Conservation (phyloP, 2,113 vertebrate species). For the Callopanchax toddi region DNA sequence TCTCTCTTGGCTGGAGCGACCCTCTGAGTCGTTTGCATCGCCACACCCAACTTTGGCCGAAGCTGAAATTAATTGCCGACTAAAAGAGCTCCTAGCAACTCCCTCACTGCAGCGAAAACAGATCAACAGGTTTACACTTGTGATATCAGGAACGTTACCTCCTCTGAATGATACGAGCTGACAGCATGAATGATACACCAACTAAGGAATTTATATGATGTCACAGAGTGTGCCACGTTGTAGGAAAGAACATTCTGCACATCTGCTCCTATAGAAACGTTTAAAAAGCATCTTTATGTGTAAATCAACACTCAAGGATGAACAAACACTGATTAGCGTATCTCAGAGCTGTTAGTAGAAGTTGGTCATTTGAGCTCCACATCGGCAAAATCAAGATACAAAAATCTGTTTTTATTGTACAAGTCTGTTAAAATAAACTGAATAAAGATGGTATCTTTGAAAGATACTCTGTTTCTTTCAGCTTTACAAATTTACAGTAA, state of each 20-base stretch:
- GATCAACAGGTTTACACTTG: constrained; percentile 77
- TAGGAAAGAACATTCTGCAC: constrained; percentile 25
- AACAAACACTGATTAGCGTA: not conserved
- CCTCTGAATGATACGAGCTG: constrained; percentile 57
- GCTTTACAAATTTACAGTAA: no score
- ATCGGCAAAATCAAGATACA: no score
- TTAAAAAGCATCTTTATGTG: not conserved
- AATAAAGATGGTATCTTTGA: no score
- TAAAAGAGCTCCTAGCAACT: constrained; percentile 71
- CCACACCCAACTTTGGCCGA: constrained; percentile 67
- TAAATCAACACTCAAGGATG: not conserved
- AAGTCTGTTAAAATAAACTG: no score
- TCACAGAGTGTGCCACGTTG: constrained; percentile 48
- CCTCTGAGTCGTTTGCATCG: constrained; percentile 61
- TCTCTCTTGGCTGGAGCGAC: constrained; percentile 60
- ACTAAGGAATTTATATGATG: constrained; percentile 69
- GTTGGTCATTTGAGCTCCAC: no score
- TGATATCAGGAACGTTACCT: constrained; percentile 49
- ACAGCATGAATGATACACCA: constrained; percentile 58
- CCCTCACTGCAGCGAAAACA: constrained; percentile 55
- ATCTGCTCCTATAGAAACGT: constrained; percentile 12
- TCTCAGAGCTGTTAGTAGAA: no score
- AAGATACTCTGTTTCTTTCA: no score
- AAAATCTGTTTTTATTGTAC: no score
- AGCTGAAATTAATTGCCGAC: constrained; percentile 70